Evolutionary conservation across 2,888 invertebrate genomes (phyloP).

Genomic region (Deilephila porcellus): DNA sequence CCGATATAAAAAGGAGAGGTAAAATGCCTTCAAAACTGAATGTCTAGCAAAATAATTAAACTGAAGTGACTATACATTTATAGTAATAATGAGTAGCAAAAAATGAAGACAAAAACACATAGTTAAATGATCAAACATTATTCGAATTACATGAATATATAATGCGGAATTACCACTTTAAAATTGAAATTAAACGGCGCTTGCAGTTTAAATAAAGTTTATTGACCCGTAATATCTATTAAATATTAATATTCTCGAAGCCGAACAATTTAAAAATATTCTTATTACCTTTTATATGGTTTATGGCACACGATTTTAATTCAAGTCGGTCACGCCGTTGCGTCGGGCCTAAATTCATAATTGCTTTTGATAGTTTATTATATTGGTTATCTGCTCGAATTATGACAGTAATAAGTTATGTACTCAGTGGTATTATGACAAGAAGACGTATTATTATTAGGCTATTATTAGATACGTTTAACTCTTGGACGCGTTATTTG

Average conservation of each 20-base stretch:
- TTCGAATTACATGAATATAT: slow-evolving; percentile 19
- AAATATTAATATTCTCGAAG: slow-evolving; percentile 21
- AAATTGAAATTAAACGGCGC: slow-evolving; percentile 19
- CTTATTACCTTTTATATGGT: slow-evolving; percentile 3
- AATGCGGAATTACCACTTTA: slow-evolving; percentile 17
- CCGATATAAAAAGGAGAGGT: neutral
- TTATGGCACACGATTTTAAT: slow-evolving; percentile 23
- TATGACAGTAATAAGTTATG: neutral
- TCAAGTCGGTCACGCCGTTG: slow-evolving; percentile 6
- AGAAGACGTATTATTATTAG: too few species aligned
- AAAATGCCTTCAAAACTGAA: neutral
- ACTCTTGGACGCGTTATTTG: too few species aligned
- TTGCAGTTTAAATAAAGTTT: slow-evolving; percentile 17
- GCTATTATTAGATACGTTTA: too few species aligned
- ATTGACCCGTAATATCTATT: slow-evolving; percentile 4
- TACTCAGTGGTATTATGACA: neutral
- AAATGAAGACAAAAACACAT: slow-evolving; percentile 2
- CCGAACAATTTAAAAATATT: slow-evolving; percentile 1
- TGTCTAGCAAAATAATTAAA: neutral
- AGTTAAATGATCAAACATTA: neutral
- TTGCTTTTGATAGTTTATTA: slow-evolving; percentile 15
- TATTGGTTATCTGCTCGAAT: neutral
- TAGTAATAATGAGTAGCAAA: neutral
- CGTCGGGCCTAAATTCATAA: slow-evolving; percentile 14
- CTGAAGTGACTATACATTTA: neutral